Conservation (phyloP, 2,888 invertebrate genomes). For the Teinopalpus imperialis region DNA sequence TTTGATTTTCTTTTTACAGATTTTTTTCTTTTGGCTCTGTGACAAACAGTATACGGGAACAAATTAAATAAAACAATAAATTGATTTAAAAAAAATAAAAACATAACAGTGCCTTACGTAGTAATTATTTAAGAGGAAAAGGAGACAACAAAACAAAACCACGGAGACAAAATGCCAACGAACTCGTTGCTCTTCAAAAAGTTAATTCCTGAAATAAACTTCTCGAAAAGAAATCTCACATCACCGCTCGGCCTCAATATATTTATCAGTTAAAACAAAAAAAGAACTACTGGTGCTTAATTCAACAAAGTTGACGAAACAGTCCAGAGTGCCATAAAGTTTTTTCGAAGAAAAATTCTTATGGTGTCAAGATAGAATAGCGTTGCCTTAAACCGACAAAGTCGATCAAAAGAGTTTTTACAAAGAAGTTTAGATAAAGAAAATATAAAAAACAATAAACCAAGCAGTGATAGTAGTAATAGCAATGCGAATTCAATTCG, state of each 20-base stretch:
- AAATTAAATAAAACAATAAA: slow-evolving; percentile 52
- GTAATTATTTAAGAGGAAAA: slow-evolving; percentile 58
- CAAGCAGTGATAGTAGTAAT: slow-evolving; percentile 60
- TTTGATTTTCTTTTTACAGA: slow-evolving; percentile 72
- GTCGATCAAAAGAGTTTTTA: slow-evolving; percentile 47
- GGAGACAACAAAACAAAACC: slow-evolving; percentile 51
- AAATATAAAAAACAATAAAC: slow-evolving; percentile 36
- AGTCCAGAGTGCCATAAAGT: slow-evolving; percentile 63
- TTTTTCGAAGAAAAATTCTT: slow-evolving; percentile 58
- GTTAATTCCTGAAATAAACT: slow-evolving; percentile 74
- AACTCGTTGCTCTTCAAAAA: slow-evolving; percentile 75
- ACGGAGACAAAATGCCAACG: slow-evolving; percentile 81
- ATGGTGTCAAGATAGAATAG: slow-evolving; percentile 51
- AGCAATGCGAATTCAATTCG: slow-evolving; percentile 74
- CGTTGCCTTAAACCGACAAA: slow-evolving; percentile 74
- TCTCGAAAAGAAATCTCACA: slow-evolving; percentile 74
- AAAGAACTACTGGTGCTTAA: slow-evolving; percentile 50
- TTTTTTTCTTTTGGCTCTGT: slow-evolving; percentile 51
- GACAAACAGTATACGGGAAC: slow-evolving; percentile 61
- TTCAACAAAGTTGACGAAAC: slow-evolving; percentile 68
- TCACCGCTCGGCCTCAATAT: slow-evolving; percentile 68
- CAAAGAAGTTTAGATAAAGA: slow-evolving; percentile 39
- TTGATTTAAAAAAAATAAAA: slow-evolving; percentile 38
- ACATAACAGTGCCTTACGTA: slow-evolving; percentile 73
- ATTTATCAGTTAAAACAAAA: slow-evolving; percentile 66